Percentiles rank a stretch among this genome's conserved stretches.
Evolutionary conservation across 2,888 invertebrate genomes (phyloP).

Genomic region (Orchestes rusci): DNA sequence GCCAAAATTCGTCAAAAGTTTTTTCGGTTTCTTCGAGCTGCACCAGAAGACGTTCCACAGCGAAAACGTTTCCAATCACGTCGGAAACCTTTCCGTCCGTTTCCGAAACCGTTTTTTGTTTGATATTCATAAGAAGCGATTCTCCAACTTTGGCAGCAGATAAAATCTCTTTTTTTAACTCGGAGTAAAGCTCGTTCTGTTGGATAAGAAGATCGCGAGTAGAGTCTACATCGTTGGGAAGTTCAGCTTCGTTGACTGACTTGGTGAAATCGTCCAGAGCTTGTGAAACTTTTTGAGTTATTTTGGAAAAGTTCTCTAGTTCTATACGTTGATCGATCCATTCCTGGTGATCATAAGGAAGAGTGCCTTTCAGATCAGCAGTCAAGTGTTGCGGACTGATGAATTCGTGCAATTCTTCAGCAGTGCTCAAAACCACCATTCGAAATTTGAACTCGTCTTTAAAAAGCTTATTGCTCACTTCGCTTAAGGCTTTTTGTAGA

Average conservation of each 20-base stretch:
- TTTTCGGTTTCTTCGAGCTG: conserved; percentile 92
- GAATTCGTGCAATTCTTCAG: conserved; percentile 80
- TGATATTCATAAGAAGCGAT: conserved; percentile 68
- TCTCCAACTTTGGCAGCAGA: conserved; percentile 86
- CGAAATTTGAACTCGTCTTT: conserved; percentile 90
- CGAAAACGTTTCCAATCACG: conserved; percentile 78
- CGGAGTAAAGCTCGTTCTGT: conserved; percentile 66
- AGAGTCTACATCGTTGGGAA: conserved; percentile 89
- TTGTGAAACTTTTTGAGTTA: conserved; percentile 84
- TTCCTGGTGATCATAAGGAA: conserved; percentile 87
- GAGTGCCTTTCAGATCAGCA: conserved; percentile 78
- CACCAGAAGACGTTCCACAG: conserved; percentile 84
- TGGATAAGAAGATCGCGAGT: conserved; percentile 80
- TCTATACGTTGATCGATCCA: conserved; percentile 98
- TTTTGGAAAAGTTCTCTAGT: conserved; percentile 88
- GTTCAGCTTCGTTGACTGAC: conserved; percentile 82
- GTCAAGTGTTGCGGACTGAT: conserved; percentile 81
- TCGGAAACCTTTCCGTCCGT: conserved; percentile 48
- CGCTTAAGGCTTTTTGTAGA: conserved; percentile 91
- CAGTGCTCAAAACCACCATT: conserved; percentile 77
- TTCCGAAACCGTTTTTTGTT: conserved; percentile 45
- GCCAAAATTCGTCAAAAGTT: conserved; percentile 93
- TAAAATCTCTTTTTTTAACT: conserved; percentile 77
- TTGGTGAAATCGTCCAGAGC: conserved; percentile 82
- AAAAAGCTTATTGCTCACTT: conserved; percentile 85